These are phyloP conservation scores for Polypterus bichir DNA, from an alignment of 2,113 vertebrate species.

Conservation along the genomic window DNA sequence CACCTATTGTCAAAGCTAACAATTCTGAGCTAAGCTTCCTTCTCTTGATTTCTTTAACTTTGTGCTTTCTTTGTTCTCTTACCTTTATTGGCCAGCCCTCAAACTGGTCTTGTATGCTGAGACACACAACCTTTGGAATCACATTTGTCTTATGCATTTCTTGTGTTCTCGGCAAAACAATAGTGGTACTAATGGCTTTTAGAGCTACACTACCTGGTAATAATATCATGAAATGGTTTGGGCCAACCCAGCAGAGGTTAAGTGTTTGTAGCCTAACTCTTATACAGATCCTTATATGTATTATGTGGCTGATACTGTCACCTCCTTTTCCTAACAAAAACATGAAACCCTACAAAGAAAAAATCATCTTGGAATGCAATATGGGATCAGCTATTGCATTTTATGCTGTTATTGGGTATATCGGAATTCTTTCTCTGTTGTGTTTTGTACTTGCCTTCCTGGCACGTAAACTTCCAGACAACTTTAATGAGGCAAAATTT, in stretches of 20 bases:
- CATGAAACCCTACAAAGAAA: neutral
- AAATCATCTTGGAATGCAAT: neutral
- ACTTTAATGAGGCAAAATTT: constrained; percentile 5
- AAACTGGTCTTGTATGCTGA: neutral
- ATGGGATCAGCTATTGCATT: neutral
- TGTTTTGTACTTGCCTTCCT: neutral
- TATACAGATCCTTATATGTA: neutral
- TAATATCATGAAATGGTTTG: constrained; percentile 8
- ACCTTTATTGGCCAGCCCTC: constrained; percentile 5
- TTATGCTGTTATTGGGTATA: neutral
- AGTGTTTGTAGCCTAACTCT: neutral
- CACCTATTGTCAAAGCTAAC: constrained; percentile 3
- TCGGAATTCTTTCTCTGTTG: neutral
- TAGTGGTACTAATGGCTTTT: constrained; percentile 5
- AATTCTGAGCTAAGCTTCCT: constrained; percentile 5
- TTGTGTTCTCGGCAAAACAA: constrained; percentile 7
- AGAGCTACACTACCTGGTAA: constrained; percentile 2
- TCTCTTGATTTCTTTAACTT: neutral
- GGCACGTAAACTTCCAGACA: neutral
- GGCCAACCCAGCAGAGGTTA: neutral
- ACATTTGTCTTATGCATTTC: constrained; percentile 7
- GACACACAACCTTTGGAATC: constrained; percentile 5
- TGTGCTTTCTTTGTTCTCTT: constrained; percentile 4
- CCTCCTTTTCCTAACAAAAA: constrained; percentile 5
- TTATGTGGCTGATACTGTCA: neutral